Percentiles rank a stretch among this genome's conserved stretches.
Evolutionary conservation across 64 coral and sea anemone species (phyloP).

Genomic region (Montipora foliosa): DNA sequence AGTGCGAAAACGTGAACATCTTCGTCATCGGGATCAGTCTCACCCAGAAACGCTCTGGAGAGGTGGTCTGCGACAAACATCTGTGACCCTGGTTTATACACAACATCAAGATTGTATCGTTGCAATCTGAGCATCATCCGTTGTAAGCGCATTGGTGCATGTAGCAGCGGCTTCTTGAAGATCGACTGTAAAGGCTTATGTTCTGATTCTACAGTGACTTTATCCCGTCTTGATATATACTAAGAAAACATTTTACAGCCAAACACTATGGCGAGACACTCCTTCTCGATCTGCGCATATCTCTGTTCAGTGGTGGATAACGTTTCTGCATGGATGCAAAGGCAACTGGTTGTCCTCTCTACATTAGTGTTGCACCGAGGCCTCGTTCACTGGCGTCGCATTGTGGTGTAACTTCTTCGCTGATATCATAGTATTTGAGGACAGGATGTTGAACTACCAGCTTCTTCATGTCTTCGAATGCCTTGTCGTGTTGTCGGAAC

Average conservation of each 20-base stretch:
- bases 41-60: constrained; percentile 43
- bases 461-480: background rate
- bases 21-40: background rate
- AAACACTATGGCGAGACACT: background rate
- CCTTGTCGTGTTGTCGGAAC: constrained; percentile 25
- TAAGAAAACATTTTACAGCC: background rate
- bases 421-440: background rate
- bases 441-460: background rate
- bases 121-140: constrained; percentile 34
- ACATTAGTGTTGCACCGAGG: background rate
- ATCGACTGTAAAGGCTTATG: background rate
- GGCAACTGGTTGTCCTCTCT: background rate
- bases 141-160: too few relatives aligned
- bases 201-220: background rate
- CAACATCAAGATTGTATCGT: constrained; percentile 24
- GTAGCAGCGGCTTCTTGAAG: background rate
- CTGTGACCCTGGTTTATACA: constrained; percentile 46
- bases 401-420: too few relatives aligned
- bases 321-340: background rate
- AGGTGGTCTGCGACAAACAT: constrained; percentile 70
- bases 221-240: background rate
- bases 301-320: background rate
- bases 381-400: constrained; percentile 15
- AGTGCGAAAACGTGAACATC: constrained; percentile 32
- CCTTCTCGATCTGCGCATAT: background rate